phyloP scores from a whole-genome alignment of 2,113 vertebrate genomes.

The Mandrillus leucophaeus region DNA sequence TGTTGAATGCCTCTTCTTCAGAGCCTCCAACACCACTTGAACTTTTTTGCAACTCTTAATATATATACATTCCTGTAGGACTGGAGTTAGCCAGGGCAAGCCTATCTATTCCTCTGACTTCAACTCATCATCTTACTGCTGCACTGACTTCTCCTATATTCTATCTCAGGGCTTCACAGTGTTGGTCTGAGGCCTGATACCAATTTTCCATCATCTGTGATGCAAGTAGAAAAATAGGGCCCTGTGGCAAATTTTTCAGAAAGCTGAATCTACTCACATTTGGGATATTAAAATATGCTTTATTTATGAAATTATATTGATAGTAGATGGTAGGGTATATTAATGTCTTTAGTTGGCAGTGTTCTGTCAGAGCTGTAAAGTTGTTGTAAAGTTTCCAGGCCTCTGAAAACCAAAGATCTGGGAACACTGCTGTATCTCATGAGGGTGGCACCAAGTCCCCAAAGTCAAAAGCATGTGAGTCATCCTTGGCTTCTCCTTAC shows the following conservation, averaged over 20 bases:
- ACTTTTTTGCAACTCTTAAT: background rate
- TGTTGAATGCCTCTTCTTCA: background rate
- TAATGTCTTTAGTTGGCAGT: slow-evolving; percentile 55
- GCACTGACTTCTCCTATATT: background rate
- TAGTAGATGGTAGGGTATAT: slow-evolving; percentile 23
- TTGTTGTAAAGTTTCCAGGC: slow-evolving; percentile 53
- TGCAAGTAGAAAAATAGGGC: slow-evolving; percentile 52
- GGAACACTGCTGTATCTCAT: slow-evolving; percentile 68
- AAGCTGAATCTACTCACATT: slow-evolving; percentile 18
- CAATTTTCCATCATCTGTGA: slow-evolving; percentile 44
- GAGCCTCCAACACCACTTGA: background rate
- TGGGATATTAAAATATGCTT: slow-evolving; percentile 40
- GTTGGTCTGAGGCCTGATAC: slow-evolving; percentile 23
- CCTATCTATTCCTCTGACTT: background rate
- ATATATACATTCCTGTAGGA: background rate
- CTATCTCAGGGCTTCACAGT: background rate
- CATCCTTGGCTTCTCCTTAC: slow-evolving; percentile 71
- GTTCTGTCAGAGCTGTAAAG: slow-evolving; percentile 7
- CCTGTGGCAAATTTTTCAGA: slow-evolving; percentile 15
- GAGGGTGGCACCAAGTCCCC: slow-evolving; percentile 75
- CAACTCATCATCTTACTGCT: background rate
- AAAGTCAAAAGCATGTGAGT: slow-evolving; percentile 73
- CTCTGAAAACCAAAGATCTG: slow-evolving; percentile 67
- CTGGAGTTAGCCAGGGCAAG: background rate
- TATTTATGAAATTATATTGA: slow-evolving; percentile 23